phyloP scores from a whole-genome alignment of 2,113 vertebrate species.

The Clarias batrachus region DNA sequence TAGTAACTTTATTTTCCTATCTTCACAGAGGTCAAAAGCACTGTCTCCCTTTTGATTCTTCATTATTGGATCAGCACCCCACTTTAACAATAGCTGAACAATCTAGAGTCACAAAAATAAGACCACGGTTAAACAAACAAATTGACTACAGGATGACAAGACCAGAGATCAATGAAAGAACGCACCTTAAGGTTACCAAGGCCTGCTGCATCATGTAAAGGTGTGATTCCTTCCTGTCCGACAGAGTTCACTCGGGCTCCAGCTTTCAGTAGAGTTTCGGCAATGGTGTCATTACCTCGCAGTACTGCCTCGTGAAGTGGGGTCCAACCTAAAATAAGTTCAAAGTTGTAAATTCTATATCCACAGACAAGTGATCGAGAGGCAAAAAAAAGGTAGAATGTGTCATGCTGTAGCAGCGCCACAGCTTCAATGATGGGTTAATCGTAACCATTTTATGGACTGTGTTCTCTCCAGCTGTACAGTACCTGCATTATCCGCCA shows the following conservation, averaged over 20 bases:
- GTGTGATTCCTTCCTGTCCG: constrained; percentile 69
- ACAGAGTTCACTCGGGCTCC: constrained; percentile 75
- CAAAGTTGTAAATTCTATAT: neutral
- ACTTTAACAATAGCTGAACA: constrained; percentile 51
- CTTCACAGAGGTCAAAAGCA: constrained; percentile 42
- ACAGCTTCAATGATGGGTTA: neutral
- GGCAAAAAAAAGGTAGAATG: neutral
- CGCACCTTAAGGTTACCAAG: constrained; percentile 73
- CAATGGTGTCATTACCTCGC: constrained; percentile 62
- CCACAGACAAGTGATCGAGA: neutral
- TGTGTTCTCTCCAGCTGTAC: neutral
- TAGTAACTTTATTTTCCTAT: constrained; percentile 26
- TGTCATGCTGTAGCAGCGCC: neutral
- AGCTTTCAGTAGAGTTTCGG: constrained; percentile 72
- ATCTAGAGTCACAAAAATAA: constrained; percentile 49
- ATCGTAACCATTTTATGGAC: neutral
- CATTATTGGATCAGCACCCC: constrained; percentile 56
- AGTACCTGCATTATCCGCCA: constrained; percentile 74
- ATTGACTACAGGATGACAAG: neutral
- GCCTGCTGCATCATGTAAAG: constrained; percentile 75
- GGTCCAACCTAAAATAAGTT: constrained; percentile 72
- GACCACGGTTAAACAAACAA: neutral
- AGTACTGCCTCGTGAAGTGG: constrained; percentile 75
- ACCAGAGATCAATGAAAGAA: neutral
- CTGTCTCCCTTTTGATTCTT: constrained; percentile 40